Base-by-base conservation (phyloP, 2,888 invertebrate species). In the Coecobrya sp. region DNA sequence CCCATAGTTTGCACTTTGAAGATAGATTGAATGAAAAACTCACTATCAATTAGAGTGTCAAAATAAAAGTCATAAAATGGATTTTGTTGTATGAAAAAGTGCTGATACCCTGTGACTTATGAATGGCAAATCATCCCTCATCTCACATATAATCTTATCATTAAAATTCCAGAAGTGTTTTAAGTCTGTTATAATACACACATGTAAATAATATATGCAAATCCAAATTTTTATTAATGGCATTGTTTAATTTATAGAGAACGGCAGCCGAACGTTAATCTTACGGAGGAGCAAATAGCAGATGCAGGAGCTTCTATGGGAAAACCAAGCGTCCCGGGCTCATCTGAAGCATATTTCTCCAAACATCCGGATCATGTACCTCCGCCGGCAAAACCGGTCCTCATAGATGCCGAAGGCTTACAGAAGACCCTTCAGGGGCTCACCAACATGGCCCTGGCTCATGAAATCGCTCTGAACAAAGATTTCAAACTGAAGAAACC, bases 381-480 rank as follows among this genome's bases (percentile, higher is more conserved):
- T 30, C 30, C 86, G 62, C 13, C 70, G 7, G 73, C 93, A 11
- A 92, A 93, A 85, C 93, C 93, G 10, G 42, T 89, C 11, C 27
- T 93, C 5, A 91, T 94, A 45, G 92, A 98, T 0, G 96, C 98
- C 45, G 98, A 98, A 93, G 98, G 99, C 95, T 97, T 99, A 65
- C 97, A 98, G 97, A 97, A 97, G 95, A 98, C 98, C n/a, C 97
- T 98, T 0, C 97, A 97, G 95, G 98, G 98, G 1, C 97, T 99
- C 96, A 97, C 98, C 95, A 99, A 99, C 95, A 99, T 99, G 99
- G 98, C 98, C 5, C 96, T 99, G 59, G 99, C 99, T 0, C 99
- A 99, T 96, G 99, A 99, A 96, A 99, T 99, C 94, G 99, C 99
- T 1, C 97, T 99, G 3, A 98, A 99, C 95, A 97, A 98, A 93